These are phyloP conservation scores for Pseudomyrmex sp. DNA, from an alignment of 1,140 invertebrate genomes.

Conservation along the genomic window DNA sequence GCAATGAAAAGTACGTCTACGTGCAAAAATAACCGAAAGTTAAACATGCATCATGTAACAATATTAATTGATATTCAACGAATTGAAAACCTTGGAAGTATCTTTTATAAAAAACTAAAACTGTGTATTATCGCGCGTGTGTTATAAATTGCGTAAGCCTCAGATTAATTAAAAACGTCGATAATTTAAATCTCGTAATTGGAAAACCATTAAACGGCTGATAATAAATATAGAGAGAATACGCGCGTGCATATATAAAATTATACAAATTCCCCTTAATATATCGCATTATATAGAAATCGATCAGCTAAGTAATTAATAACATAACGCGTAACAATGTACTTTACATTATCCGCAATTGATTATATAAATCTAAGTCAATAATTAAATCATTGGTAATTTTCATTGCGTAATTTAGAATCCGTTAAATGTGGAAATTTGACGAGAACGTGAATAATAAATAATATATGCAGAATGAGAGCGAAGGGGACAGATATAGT, in stretches of 20 bases:
- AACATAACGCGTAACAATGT: constrained; percentile 27
- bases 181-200: constrained; percentile 16
- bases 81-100: too few relatives aligned
- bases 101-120: background rate
- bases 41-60: too few relatives aligned
- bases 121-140: background rate
- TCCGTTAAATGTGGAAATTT: constrained; percentile 26
- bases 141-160: too few relatives aligned
- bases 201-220: constrained; percentile 23
- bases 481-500: background rate
- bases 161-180: constrained; percentile 20
- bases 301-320: constrained; percentile 21
- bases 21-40: too few relatives aligned
- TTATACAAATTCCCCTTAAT: constrained; percentile 31
- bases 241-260: background rate
- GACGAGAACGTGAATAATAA: constrained; percentile 28
- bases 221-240: constrained; percentile 31
- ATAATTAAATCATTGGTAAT: constrained; percentile 38
- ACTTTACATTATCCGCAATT: constrained; percentile 10
- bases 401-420: constrained; percentile 21
- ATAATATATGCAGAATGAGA: background rate
- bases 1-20: too few relatives aligned
- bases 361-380: constrained; percentile 12
- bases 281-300: constrained; percentile 14
- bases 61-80: too few relatives aligned